Base-by-base conservation (phyloP, 2,113 vertebrate species). In the Phylloscopus whistleri region DNA sequence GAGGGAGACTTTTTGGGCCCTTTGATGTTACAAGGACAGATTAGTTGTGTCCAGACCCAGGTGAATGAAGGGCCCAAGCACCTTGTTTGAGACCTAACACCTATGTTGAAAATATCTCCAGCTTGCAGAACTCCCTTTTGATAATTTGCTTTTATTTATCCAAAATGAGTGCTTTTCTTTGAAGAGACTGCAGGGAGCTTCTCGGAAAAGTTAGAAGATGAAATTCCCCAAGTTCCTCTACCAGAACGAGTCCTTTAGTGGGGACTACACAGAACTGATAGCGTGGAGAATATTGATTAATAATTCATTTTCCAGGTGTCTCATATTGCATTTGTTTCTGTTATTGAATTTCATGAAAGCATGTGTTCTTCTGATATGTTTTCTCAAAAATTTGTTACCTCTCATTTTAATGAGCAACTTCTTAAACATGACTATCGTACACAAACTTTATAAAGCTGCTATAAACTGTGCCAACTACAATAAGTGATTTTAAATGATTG, bases 71-170 rank as follows among this genome's bases (percentile, higher is more conserved):
- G 16, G 13, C 30, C 46, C 41, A 24, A 60, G 15, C 28, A 35
- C 37, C 11, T 80, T 24, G 19, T 21, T 49, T 0, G 2, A 72
- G 14, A 66, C 56, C 6, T n/a, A n/a, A 41, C 31, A 33, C 22
- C 1, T 20, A 14, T 7, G 1, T 1, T 33, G 49, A 49, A 23
- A 7, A 1, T 55, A 23, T 7, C 11, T 74, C 9, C 3, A 24
- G 28, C 23, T 49, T 46, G 15, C 49, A 52, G n/a, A 12, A 11
- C 7, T 72, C 4, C 20, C 19, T 28, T 63, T 49, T 59, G 44
- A 80, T 60, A 37, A 44, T 77, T 55, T 51, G 20, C 18, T 23
- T 67, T 74, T 69, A 31, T 59, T 84, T 75, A 59, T 51, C 43
- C 23, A 24, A 67, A 75, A 51, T 3, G 3, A 22, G 16, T 73